phyloP scores from a whole-genome alignment of 1,140 invertebrate genomes.

The Brachionus koreanus region DNA sequence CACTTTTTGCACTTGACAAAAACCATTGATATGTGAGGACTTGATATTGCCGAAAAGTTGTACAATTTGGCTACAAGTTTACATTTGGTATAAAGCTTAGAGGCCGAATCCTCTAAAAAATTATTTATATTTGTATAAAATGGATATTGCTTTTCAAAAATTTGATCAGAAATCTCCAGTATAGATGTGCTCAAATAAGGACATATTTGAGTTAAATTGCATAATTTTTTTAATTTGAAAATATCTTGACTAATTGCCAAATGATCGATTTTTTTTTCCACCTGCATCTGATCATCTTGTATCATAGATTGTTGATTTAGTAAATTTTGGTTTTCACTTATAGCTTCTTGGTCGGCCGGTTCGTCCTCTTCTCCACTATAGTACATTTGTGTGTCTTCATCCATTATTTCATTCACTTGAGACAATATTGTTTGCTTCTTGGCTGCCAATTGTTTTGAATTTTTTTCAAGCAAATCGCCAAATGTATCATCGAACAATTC shows the following conservation, averaged over 20 bases:
- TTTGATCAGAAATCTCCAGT: background rate
- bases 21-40: background rate
- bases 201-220: background rate
- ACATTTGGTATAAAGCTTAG: background rate
- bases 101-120: background rate
- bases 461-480: background rate
- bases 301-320: background rate
- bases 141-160: background rate
- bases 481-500: background rate
- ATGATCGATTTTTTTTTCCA: background rate
- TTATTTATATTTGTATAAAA: background rate
- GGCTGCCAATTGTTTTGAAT: background rate
- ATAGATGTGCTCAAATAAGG: background rate
- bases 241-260: background rate
- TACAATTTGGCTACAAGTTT: background rate
- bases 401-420: background rate
- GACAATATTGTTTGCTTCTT: background rate
- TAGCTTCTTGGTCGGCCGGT: background rate
- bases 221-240: background rate
- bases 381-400: slow-evolving; percentile 21
- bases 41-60: background rate
- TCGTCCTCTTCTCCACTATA: background rate
- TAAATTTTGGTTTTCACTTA: background rate
- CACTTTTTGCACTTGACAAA: slow-evolving; percentile 20
- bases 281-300: background rate